A percentile compares a stretch with the other conserved stretches of the same genome.
phyloP scores from a whole-genome alignment of 2,888 invertebrate genomes.

The Orchesella flavescens region DNA sequence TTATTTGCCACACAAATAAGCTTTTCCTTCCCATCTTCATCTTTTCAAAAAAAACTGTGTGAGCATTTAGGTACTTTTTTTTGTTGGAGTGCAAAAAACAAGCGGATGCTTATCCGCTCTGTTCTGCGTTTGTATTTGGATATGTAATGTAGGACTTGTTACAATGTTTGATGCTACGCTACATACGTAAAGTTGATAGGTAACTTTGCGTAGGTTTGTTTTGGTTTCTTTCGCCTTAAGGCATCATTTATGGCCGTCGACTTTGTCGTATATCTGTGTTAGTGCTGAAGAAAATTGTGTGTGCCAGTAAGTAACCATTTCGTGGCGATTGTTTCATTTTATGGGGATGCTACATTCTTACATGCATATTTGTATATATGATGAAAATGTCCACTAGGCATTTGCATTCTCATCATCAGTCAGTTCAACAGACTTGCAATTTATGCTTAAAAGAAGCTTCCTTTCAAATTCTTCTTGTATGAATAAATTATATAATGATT shows the following conservation, averaged over 20 bases:
- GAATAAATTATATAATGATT: background rate
- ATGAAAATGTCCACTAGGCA: background rate
- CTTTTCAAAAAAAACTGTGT: background rate
- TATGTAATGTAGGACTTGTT: background rate
- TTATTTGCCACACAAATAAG: background rate
- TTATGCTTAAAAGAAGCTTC: background rate
- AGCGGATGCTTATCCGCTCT: background rate
- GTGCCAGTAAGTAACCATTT: background rate
- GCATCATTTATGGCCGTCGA: background rate
- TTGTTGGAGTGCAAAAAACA: background rate
- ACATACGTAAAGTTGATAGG: background rate
- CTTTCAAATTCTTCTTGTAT: too few relatives aligned
- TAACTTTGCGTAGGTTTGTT: slow-evolving; percentile 36
- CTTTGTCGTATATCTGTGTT: background rate
- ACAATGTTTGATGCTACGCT: background rate
- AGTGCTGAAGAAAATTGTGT: background rate
- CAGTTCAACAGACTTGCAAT: background rate
- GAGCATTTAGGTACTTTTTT: slow-evolving; percentile 3
- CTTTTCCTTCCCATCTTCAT: slow-evolving; percentile 5
- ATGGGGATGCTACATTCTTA: background rate
- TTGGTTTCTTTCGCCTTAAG: slow-evolving; percentile 30
- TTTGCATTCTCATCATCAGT: background rate
- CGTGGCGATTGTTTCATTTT: background rate
- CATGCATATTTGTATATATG: background rate
- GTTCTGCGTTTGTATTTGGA: background rate